Conservation (phyloP, 2,797 vertebrate genomes). For the Tauraco hartlaubi region DNA sequence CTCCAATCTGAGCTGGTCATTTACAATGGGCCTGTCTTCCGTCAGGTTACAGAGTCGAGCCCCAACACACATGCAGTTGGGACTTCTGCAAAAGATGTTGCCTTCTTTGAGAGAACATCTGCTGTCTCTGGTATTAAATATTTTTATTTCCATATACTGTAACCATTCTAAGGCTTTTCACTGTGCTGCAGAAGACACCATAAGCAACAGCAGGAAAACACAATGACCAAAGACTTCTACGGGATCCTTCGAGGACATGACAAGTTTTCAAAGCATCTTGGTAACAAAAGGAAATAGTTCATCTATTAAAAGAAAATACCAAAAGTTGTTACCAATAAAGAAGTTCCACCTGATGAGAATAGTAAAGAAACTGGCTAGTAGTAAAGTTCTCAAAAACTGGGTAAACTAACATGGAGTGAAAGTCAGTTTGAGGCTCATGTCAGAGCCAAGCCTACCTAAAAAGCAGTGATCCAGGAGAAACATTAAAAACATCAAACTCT, state of each 20-base stretch:
- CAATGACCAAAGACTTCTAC: neutral
- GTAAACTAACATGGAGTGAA: neutral
- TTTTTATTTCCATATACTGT: neutral
- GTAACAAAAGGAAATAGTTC: neutral
- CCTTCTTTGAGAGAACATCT: neutral
- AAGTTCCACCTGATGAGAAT: neutral
- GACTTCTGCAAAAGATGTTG: neutral
- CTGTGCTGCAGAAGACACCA: neutral
- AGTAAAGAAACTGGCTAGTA: neutral
- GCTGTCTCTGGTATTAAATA: neutral
- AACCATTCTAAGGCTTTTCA: neutral
- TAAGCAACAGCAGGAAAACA: neutral
- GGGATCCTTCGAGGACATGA: neutral
- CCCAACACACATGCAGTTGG: accelerated
- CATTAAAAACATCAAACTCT: neutral
- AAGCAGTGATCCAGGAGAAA: neutral
- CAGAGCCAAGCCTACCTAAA: neutral
- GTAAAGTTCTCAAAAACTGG: neutral
- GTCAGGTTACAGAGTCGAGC: neutral
- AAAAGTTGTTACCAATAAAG: neutral
- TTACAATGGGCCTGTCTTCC: neutral
- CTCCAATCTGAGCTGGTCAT: neutral
- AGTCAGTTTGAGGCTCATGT: neutral
- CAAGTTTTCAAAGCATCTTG: neutral
- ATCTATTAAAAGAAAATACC: neutral